Base-by-base conservation (phyloP, 2,888 invertebrate species). In the Rotaria sp. region DNA sequence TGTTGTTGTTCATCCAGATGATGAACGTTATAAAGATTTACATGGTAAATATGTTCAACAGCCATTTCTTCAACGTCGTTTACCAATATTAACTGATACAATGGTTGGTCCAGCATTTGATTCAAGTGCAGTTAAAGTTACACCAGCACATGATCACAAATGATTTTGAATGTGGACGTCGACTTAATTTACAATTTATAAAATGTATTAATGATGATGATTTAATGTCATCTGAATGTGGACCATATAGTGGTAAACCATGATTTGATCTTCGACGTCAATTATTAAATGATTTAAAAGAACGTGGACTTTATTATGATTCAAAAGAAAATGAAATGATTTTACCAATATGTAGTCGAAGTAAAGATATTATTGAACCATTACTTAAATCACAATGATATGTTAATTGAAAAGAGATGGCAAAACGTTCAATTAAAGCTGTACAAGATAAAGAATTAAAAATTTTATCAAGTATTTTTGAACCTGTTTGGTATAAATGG, bases 91-190 rank as follows among this genome's bases (percentile, higher is more conserved):
- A 26, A 94, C 94, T 84, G 99, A 99, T 90, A 94, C 95, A 2
- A 97, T 95, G 90, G 99, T 99, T 1, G 98, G 99, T 89, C 94
- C 94, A 92, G 93, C 93, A 87, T 99, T 98, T 91, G 99, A 99
- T 89, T 98, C 97, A 86, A 97, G 95, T 94, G 97, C 97, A 87
- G 99, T 99, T 0, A 99, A 99, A 92, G 96, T 99, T 87, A 98
- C 98, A 1, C 98, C 99, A 0, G 97, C 96, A 4, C 99, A 99
- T 91, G 97, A 99, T 91, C 95, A n/a, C 94, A 57, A 96, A 95
- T 90, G 99, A 99, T 92, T 99, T 97, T 91, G 97, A 97, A 90
- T 94, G 96, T 80, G 98, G 96, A 57, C 94, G 95, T 90, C 93
- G 96, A 15, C 96, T 96, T 91, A 93, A 94, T 88, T 92, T 99